Base-by-base conservation (phyloP, 2,113 vertebrate genomes). In the Oncorhynchus clarkii region DNA sequence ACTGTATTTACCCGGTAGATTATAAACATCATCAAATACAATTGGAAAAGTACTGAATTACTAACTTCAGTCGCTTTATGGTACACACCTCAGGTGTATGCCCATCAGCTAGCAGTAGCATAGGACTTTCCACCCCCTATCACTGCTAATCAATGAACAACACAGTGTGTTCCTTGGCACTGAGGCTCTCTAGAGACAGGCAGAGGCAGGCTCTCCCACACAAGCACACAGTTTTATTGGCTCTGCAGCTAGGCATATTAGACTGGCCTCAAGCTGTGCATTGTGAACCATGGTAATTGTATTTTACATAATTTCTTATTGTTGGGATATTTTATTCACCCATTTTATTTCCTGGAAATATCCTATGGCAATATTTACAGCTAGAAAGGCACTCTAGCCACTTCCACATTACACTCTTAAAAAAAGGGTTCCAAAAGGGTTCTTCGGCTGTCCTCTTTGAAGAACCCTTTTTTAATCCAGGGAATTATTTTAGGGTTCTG, bases 181-280 rank as follows among this genome's bases (percentile, higher is more conserved):
- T 86, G 77, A 84, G 73, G 69, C 73, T 81, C 27, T 71, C 67
- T 66, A 66, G 78, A 70, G 84, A 81, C 49, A 70, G 84, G 79
- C 49, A 62, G 76, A 84, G 65, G 12, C 70, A 73, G 60, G 70
- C 67, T 80, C 80, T 82, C 29, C 57, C 22, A 68, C 67, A 34
- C 67, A 29, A 14, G 4, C 13, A 62, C 13, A 57, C 20, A 20
- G 3, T 62, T 62, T 62, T 22, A 62, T 62, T 62, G n/a, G 59
- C 59, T 22, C n/a, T 62, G 59, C 59, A 62, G 59, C 59, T 20
- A 22, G n/a, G 59, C 59, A 22, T 24, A 62, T 62, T 24, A 31
- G 82, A 31, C 24, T 64, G 9, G 51, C 70, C 67, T 74, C 67
- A 68, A 34, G 67, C 67, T 82, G 69, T 65, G 62, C 75, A 77